Evolutionary conservation across 2,888 invertebrate genomes (phyloP).

Genomic region (Isoperla grammatica): DNA sequence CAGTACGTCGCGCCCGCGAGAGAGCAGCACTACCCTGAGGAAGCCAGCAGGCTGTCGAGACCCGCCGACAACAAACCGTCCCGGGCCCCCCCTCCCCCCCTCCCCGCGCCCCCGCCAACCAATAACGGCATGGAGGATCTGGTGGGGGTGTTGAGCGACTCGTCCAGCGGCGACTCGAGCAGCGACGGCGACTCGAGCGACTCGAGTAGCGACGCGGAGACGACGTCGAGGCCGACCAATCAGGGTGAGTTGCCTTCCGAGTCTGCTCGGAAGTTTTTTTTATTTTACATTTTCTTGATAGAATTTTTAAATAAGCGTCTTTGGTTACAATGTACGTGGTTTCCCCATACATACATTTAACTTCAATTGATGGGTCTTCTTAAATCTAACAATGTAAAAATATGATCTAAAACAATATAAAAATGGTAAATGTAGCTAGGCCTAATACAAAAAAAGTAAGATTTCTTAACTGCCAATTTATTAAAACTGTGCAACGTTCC

Average conservation of each 20-base stretch:
- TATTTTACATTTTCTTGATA: background rate
- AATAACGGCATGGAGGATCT: constrained; percentile 26
- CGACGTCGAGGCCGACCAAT: constrained; percentile 10
- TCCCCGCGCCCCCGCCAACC: background rate
- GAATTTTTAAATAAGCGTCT: background rate
- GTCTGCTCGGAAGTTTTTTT: background rate
- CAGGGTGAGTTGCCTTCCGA: constrained; percentile 9
- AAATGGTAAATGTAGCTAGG: too few relatives aligned
- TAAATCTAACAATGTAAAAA: too few relatives aligned
- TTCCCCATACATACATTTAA: background rate
- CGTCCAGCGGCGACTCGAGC: constrained; percentile 43
- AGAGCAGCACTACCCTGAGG: too few relatives aligned
- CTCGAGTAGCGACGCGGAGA: constrained; percentile 44
- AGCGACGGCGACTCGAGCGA: constrained; percentile 45
- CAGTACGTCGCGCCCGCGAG: too few relatives aligned
- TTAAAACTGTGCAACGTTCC: background rate
- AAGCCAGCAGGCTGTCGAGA: too few relatives aligned
- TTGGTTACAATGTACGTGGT: too few relatives aligned
- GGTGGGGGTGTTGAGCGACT: constrained; percentile 46
- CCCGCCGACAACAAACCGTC: too few relatives aligned
- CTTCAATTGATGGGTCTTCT: background rate
- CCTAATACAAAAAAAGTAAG: too few relatives aligned
- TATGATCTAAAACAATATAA: too few relatives aligned
- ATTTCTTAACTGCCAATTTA: too few relatives aligned
- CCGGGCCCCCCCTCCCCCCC: background rate